Conservation (phyloP, 2,888 invertebrate genomes). For the Aporophyla lueneburgensis region DNA sequence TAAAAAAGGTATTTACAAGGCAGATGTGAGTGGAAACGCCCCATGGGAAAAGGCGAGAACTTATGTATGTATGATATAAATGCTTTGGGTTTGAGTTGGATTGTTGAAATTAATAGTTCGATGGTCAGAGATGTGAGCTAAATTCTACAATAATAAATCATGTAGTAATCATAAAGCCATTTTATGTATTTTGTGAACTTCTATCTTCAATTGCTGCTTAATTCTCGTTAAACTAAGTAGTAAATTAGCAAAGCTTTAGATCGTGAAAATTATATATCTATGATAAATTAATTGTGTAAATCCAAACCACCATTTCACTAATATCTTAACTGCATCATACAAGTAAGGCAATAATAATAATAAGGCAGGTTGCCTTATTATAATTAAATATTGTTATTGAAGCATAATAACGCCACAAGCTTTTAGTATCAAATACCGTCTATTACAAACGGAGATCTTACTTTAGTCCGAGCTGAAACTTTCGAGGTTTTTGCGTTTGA, state of each 20-base stretch:
- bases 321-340: not conserved
- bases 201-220: not conserved
- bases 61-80: no score
- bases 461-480: not conserved
- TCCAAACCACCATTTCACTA: not conserved
- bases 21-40: no score
- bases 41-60: no score
- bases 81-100: no score
- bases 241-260: not conserved
- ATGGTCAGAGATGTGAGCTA: no score
- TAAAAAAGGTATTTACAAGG: no score
- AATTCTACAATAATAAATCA: no score
- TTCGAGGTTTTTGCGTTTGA: not conserved
- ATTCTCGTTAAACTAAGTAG: no score
- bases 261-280: no score
- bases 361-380: not conserved
- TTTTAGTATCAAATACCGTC: not conserved
- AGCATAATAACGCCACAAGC: not conserved
- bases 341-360: no score
- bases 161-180: not conserved
- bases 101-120: no score
- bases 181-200: not conserved
- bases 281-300: not conserved
- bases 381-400: not conserved
- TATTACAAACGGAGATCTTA: not conserved